A percentile compares a stretch with the other conserved stretches of the same genome.
Conservation (phyloP, 1,140 invertebrate genomes). For the Pseudachorutes palmiensis region DNA sequence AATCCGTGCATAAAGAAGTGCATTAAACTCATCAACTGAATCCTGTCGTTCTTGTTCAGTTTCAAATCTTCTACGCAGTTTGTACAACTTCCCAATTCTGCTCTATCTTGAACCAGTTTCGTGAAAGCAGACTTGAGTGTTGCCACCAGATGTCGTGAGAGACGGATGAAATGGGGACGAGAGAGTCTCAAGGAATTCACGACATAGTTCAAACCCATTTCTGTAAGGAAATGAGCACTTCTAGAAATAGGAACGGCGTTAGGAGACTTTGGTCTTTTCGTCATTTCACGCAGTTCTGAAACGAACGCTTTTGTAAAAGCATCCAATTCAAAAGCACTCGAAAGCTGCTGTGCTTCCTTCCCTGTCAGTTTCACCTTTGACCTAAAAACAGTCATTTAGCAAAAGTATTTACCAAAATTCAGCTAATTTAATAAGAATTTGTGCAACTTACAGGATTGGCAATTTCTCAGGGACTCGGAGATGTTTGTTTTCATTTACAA, state of each 20-base stretch:
- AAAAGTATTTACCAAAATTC: too few species aligned
- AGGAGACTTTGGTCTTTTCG: background rate
- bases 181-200: background rate
- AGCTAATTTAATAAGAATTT: too few species aligned
- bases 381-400: too few species aligned
- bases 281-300: background rate
- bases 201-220: background rate
- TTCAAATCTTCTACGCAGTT: background rate
- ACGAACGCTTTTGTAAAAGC: background rate
- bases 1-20: background rate
- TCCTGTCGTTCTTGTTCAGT: background rate
- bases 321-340: background rate
- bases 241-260: background rate
- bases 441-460: background rate
- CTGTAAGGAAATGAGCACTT: background rate
- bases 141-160: background rate
- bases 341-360: background rate
- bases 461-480: background rate
- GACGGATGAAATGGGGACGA: background rate
- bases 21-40: background rate
- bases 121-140: background rate
- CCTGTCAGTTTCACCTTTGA: background rate
- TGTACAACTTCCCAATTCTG: background rate
- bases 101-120: background rate
- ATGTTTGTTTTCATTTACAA: background rate